A percentile compares a stretch with the other conserved stretches of the same genome.
phyloP scores from a whole-genome alignment of 2,888 invertebrate genomes.

The Baccha elongata region DNA sequence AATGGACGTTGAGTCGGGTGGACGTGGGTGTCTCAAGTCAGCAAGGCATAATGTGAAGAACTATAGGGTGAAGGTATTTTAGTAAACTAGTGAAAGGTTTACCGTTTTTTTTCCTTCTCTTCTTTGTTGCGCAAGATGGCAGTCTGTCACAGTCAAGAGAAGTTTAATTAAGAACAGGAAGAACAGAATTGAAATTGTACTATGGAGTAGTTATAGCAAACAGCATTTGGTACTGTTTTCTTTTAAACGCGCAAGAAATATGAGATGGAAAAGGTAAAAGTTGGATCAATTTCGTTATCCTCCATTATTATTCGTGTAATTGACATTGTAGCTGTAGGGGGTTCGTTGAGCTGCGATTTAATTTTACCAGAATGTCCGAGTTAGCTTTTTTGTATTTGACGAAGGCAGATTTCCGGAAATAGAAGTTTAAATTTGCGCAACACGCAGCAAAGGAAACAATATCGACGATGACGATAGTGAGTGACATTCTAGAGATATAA shows the following conservation, averaged over 20 bases:
- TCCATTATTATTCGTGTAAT: constrained; percentile 56
- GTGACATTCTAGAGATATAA: constrained; percentile 31
- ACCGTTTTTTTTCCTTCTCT: constrained; percentile 13
- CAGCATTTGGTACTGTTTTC: constrained; percentile 34
- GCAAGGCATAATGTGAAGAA: constrained; percentile 9
- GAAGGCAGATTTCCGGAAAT: constrained; percentile 10
- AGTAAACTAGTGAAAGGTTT: constrained; percentile 34
- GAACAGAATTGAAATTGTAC: constrained; percentile 20
- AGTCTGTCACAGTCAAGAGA: constrained; percentile 62
- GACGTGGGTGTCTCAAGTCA: constrained; percentile 7
- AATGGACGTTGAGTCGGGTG: too few relatives aligned
- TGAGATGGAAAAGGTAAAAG: constrained; percentile 2
- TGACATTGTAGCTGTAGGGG: constrained; percentile 43
- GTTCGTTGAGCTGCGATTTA: constrained; percentile 46
- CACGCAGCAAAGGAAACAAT: too few relatives aligned
- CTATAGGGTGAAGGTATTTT: constrained; percentile 21
- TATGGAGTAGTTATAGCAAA: background rate
- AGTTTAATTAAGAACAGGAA: constrained; percentile 67
- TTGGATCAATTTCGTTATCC: constrained; percentile 67
- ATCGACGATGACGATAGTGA: background rate
- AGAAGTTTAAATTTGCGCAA: constrained; percentile 17
- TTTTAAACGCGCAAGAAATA: constrained; percentile 1
- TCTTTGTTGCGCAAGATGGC: constrained; percentile 51
- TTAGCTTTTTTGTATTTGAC: background rate
- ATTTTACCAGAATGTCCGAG: constrained; percentile 41